These are phyloP conservation scores for Mionectes macconnelli DNA, from an alignment of 2,113 vertebrate genomes.

Conservation along the genomic window DNA sequence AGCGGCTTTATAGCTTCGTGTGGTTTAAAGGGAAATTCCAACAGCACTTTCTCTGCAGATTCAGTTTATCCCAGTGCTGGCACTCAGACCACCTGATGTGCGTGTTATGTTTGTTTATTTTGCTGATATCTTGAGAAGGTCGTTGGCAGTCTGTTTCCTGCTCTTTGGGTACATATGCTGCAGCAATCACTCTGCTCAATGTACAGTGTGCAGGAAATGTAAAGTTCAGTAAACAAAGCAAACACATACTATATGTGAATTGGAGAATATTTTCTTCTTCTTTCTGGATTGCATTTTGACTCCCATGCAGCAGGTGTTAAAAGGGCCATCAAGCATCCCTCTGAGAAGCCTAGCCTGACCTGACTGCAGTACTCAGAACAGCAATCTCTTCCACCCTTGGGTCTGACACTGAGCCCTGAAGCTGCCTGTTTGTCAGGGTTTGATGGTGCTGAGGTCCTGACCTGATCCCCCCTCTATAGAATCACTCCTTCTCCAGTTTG, in stretches of 20 bases:
- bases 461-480: not conserved
- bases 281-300: not conserved
- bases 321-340: not conserved
- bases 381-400: not conserved
- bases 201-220: not conserved
- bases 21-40: not conserved
- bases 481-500: not conserved
- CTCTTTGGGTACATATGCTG: not conserved
- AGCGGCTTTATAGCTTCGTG: not conserved
- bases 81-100: conserved; percentile 37
- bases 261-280: not conserved
- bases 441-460: rapidly evolving
- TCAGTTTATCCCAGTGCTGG: not conserved
- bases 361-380: rapidly evolving
- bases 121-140: conserved; percentile 13
- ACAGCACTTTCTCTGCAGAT: not conserved
- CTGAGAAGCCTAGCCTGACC: not conserved
- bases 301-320: not conserved
- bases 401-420: not conserved
- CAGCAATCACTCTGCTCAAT: not conserved
- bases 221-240: conserved; percentile 13
- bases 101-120: conserved; percentile 12
- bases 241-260: not conserved
- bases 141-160: conserved; percentile 23
- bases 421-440: rapidly evolving